Base-by-base conservation (phyloP, 1,140 invertebrate species). In the Brachionus manjavacas region DNA sequence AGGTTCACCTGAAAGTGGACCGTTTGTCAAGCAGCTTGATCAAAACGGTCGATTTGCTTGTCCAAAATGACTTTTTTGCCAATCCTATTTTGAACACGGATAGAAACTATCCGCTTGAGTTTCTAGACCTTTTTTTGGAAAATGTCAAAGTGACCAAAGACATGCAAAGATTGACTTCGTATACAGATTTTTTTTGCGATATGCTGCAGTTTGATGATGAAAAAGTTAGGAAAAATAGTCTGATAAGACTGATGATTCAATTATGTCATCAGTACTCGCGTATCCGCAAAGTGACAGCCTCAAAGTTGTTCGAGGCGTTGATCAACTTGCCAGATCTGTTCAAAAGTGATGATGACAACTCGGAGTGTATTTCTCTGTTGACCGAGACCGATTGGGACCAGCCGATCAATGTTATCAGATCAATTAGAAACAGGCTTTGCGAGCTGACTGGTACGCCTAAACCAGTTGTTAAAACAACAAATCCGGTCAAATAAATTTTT, bases 331-430 rank as follows among this genome's bases (percentile, higher is more conserved):
- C 79, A 11, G 79, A 81, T 43, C 4, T 81, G 12, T 81, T 81
- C 28, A 7, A 41, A 23, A 64, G 20, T 6, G 79, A 81, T 20
- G 52, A 64, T 60, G 52, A 60, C 16, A 81, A 68, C n/a, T 16
- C 55, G 11, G 79, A 81, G 25, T 81, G 79, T 28, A 81, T 81
- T 39, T 23, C 9, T 4, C 3, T 81, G 25, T 68, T 81, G 31
- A 64, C 79, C 9, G 79, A 81, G 39, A 81, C 79, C 31, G 52
- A 64, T 68, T 81, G 79, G 79, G 79, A 81, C n/a, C 35, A 81
- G 79, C 52, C 79, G 11, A 81, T 81, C 6, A 55, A 35, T 20
- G 35, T 7, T 0, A 12, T 81, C 20, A 23, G 41, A 11, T 12
- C 25, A 12, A 46, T 81, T 39, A 23, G 79, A 2, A 81, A 81